These are phyloP conservation scores for Recurvirostra avosetta DNA, from an alignment of 2,113 vertebrate genomes.

Conservation along the genomic window DNA sequence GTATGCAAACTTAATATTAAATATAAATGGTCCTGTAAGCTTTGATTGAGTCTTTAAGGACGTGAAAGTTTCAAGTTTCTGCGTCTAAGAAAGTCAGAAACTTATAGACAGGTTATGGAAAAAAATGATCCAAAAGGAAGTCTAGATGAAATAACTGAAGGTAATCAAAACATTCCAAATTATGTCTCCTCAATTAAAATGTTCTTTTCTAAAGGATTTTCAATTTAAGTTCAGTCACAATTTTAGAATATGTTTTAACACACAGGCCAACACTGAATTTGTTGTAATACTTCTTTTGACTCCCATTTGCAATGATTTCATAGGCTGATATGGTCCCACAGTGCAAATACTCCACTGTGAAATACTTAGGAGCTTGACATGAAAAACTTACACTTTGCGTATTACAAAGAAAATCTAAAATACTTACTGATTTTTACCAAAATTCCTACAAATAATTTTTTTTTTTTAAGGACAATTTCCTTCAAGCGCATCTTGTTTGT, in stretches of 20 bases:
- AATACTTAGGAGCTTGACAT: neutral
- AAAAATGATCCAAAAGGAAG: neutral
- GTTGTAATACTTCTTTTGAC: neutral
- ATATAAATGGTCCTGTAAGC: neutral
- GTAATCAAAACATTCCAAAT: neutral
- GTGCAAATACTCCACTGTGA: neutral
- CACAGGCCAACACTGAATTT: neutral
- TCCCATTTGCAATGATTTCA: neutral
- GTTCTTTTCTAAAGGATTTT: neutral
- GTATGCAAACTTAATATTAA: neutral
- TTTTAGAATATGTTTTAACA: neutral
- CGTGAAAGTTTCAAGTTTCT: neutral
- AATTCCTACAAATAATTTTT: neutral
- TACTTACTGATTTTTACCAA: neutral
- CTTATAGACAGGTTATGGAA: neutral
- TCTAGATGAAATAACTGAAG: neutral
- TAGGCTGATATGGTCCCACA: neutral
- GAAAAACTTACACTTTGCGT: neutral
- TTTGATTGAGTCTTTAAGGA: neutral
- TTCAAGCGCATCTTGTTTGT: neutral
- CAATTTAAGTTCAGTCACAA: neutral
- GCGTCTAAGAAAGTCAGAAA: neutral
- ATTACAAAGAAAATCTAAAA: neutral
- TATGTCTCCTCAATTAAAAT: neutral
- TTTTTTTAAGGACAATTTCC: neutral